phyloP scores from a whole-genome alignment of 2,888 invertebrate species.

The Drosophila multiciliata region DNA sequence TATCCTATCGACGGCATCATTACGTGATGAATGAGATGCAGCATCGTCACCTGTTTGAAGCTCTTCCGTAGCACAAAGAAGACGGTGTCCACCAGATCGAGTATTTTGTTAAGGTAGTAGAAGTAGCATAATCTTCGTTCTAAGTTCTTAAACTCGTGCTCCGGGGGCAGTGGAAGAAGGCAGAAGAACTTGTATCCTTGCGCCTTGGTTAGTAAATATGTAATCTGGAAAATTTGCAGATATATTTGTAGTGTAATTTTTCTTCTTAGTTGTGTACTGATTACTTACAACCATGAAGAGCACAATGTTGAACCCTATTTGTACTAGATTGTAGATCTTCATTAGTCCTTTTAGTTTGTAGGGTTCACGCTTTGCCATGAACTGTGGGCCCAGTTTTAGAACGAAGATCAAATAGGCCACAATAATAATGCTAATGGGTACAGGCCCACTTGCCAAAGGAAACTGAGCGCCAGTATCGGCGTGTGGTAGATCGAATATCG shows the following conservation, averaged over 20 bases:
- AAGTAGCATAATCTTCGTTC: neutral
- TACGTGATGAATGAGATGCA: slow-evolving; percentile 58
- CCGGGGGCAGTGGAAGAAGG: neutral
- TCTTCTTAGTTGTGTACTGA: slow-evolving; percentile 2
- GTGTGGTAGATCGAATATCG: slow-evolving; percentile 17
- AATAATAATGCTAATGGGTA: slow-evolving; percentile 12
- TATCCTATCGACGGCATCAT: slow-evolving; percentile 40
- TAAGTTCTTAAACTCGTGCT: neutral
- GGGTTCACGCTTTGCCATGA: slow-evolving; percentile 33
- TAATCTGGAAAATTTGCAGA: neutral
- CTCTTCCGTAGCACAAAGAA: slow-evolving; percentile 64
- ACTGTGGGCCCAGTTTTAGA: slow-evolving; percentile 26
- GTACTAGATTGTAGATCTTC: slow-evolving; percentile 31
- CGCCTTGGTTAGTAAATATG: neutral
- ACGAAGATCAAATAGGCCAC: slow-evolving; percentile 21
- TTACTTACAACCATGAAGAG: neutral
- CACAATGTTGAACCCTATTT: slow-evolving; percentile 38
- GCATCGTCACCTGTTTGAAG: slow-evolving; percentile 47
- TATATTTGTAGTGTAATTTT: neutral
- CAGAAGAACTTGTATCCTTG: neutral
- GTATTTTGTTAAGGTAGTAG: slow-evolving; percentile 20
- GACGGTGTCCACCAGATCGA: slow-evolving; percentile 57
- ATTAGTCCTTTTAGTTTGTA: slow-evolving; percentile 17
- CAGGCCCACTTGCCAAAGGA: slow-evolving; percentile 8
- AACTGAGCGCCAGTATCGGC: slow-evolving; percentile 25